Percentiles rank a stretch among this genome's conserved stretches.
Evolutionary conservation across 2,888 invertebrate genomes (phyloP).

Genomic region (Reticulitermes lucifugus): DNA sequence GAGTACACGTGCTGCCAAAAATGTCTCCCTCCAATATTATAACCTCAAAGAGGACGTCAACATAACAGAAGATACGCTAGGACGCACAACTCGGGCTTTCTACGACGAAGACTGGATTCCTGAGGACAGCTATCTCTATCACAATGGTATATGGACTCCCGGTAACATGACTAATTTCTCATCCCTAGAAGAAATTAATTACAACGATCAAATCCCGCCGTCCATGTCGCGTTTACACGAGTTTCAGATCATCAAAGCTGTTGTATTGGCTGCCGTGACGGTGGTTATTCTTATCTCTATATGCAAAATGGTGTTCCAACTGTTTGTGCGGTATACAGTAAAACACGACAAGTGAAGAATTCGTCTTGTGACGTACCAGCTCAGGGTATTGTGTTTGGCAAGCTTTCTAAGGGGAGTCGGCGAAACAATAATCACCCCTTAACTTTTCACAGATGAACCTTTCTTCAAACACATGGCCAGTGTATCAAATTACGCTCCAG

Average conservation of each 20-base stretch:
- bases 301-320: slow-evolving; percentile 61
- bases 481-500: too few relatives aligned
- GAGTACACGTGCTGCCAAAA: neutral
- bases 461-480: too few relatives aligned
- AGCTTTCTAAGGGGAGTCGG: too few relatives aligned
- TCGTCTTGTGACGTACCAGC: too few relatives aligned
- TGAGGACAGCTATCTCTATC: neutral
- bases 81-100: neutral
- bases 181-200: neutral
- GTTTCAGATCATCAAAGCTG: slow-evolving; percentile 60
- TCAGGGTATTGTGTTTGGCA: too few relatives aligned
- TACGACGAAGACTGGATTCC: neutral
- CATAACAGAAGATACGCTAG: too few relatives aligned
- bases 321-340: slow-evolving; percentile 58
- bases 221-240: slow-evolving; percentile 54
- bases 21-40: neutral
- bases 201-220: neutral
- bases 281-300: slow-evolving; percentile 60
- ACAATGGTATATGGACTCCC: neutral
- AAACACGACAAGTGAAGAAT: slow-evolving; percentile 51
- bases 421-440: too few relatives aligned
- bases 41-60: neutral
- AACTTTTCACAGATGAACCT: too few relatives aligned
- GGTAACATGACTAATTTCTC: neutral
- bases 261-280: slow-evolving; percentile 59